phyloP scores from a whole-genome alignment of 2,113 vertebrate species.

The Hemibagrus wyckioides region DNA sequence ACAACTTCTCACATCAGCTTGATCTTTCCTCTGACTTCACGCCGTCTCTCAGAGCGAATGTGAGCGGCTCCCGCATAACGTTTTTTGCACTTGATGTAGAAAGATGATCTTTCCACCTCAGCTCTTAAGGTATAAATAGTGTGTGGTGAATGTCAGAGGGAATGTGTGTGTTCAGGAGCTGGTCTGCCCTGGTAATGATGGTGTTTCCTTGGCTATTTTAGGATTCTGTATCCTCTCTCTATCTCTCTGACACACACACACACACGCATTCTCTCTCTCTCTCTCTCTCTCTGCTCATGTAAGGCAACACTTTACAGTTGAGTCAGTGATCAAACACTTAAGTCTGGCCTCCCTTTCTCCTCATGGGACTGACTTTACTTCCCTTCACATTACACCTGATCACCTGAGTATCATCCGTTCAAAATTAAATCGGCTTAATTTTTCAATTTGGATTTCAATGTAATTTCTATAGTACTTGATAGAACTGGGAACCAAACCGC shows the following conservation, averaged over 20 bases:
- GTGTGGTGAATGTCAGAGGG: constrained; percentile 67
- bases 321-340: not conserved
- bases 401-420: not conserved
- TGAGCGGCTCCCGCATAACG: constrained; percentile 18
- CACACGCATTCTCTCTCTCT: too few relatives aligned
- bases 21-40: constrained; percentile 17
- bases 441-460: not conserved
- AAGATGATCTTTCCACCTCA: constrained; percentile 70
- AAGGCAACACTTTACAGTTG: not conserved
- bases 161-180: constrained; percentile 37
- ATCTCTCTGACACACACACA: too few relatives aligned
- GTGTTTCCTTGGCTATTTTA: constrained; percentile 21
- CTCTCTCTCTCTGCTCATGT: not conserved
- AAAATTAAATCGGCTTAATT: not conserved
- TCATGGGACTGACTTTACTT: not conserved
- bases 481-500: not conserved
- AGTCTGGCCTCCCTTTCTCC: not conserved
- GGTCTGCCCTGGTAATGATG: constrained; percentile 29
- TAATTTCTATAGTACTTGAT: not conserved
- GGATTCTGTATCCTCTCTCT: not conserved
- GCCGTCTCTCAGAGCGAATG: constrained; percentile 31
- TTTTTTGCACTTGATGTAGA: constrained; percentile 23
- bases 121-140: constrained; percentile 72
- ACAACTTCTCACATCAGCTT: not conserved
- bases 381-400: not conserved